Evolutionary conservation across 2,797 vertebrate genomes (phyloP).

Genomic region (Emys orbicularis): DNA sequence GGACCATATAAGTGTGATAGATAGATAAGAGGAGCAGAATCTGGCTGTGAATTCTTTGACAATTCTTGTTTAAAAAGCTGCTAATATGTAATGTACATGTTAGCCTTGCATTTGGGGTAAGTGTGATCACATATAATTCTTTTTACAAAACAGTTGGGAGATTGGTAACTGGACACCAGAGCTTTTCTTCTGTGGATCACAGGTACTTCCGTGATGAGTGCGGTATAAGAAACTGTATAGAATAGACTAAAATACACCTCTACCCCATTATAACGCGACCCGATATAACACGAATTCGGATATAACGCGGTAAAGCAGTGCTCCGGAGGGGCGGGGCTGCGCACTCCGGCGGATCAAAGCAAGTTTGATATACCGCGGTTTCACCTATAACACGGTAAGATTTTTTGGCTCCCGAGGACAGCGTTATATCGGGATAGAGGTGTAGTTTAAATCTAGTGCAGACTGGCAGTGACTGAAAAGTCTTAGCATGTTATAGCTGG

Average conservation of each 20-base stretch:
- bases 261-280: too few species aligned
- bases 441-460: not conserved
- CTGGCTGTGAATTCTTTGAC: not conserved
- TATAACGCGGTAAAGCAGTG: too few species aligned
- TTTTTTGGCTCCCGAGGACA: too few species aligned
- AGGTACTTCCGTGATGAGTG: too few species aligned
- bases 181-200: not conserved
- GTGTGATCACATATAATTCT: not conserved
- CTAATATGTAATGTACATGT: not conserved
- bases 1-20: not conserved
- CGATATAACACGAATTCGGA: too few species aligned
- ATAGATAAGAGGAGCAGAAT: rapidly evolving
- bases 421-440: too few species aligned
- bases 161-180: not conserved
- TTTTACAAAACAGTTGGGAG: not conserved
- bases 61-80: not conserved
- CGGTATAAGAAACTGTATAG: not conserved
- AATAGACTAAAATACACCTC: not conserved
- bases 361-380: too few species aligned
- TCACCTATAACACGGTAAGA: too few species aligned
- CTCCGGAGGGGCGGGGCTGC: too few species aligned
- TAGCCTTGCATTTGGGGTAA: not conserved
- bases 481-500: not conserved
- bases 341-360: too few species aligned
- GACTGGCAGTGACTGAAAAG: rapidly evolving